Base-by-base conservation (phyloP, 2,888 invertebrate genomes). In the Scaptodrosophila latifasciaeformis region DNA sequence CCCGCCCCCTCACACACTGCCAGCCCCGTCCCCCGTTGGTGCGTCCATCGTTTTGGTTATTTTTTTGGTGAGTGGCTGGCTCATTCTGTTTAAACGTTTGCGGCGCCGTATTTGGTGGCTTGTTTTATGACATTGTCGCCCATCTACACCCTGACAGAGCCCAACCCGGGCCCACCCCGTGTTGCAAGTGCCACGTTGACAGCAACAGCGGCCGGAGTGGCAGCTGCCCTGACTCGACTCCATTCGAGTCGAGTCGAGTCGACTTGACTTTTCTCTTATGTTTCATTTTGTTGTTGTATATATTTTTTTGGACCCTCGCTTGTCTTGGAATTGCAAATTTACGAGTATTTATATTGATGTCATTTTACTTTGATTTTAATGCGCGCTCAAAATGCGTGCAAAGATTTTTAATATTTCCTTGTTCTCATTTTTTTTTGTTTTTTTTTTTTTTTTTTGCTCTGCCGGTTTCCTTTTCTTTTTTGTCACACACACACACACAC, bases 361-460 rank as follows among this genome's bases (percentile, higher is more conserved):
- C 72, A 81, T 81, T 77, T 81, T 67, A 71, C 78, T 79, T 81
- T 81, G 78, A 79, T 79, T 81, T 79, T 74, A 77, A 80, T 80
- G 80, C 66, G 57, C 61, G 74, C 60, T 62, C 63, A 70, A 80
- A 80, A 77, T 78, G 76, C 76, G 76, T 76, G 76, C 76, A 51
- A 75, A 68, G 75, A 76, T 70, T 80, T 77, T 76, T 80, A 76
- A 75, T 75, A 80, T 72, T 72, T 66, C 42, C 54, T 54, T 46
- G 29, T 50, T 44, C 30, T 31, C 18, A 39, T 2, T 15, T 12
- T 3, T 6, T 15, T 13, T 15, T 39, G 34, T 24, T 12, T 35
- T 42, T 50, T 13, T 13, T 15, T 31, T 31, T 27, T 29, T 34
- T 44, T 44, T 37, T 49, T 52, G 34, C 27, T 45, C n/a, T n/a